Percentiles rank a stretch among this genome's conserved stretches.
Conservation (phyloP, 2,797 vertebrate species). For the Phrynocephalus guinanensis region DNA sequence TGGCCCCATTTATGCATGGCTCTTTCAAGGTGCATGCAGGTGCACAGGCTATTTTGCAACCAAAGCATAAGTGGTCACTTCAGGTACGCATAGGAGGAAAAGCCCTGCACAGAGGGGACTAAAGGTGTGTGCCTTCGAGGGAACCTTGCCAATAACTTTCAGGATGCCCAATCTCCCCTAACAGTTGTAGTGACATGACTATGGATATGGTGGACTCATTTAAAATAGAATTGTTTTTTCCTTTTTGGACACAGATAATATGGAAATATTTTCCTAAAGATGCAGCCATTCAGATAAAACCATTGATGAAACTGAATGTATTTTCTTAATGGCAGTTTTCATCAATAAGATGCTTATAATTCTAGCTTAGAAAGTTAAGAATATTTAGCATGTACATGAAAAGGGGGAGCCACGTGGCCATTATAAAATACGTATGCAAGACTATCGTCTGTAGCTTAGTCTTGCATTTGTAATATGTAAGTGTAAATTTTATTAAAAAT, state of each 20-base stretch:
- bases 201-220: not conserved
- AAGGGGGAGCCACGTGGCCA: too few species aligned
- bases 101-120: too few species aligned
- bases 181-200: not conserved
- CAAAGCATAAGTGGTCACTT: too few species aligned
- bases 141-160: not conserved
- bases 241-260: not conserved
- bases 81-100: too few species aligned
- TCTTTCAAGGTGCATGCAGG: too few species aligned
- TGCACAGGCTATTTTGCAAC: too few species aligned
- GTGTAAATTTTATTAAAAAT: not conserved
- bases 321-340: not conserved
- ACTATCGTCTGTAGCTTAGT: too few species aligned
- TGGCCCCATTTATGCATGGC: too few species aligned
- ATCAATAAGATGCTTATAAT: not conserved
- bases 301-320: not conserved
- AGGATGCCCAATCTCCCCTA: not conserved
- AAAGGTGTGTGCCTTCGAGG: too few species aligned
- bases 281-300: not conserved
- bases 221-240: not conserved
- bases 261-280: not conserved
- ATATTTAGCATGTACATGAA: not conserved
- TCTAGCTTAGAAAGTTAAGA: not conserved
- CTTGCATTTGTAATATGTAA: too few species aligned
- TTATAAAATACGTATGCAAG: too few species aligned